Conservation (phyloP, 2,113 vertebrate genomes). For the Paedocypris sp. region DNA sequence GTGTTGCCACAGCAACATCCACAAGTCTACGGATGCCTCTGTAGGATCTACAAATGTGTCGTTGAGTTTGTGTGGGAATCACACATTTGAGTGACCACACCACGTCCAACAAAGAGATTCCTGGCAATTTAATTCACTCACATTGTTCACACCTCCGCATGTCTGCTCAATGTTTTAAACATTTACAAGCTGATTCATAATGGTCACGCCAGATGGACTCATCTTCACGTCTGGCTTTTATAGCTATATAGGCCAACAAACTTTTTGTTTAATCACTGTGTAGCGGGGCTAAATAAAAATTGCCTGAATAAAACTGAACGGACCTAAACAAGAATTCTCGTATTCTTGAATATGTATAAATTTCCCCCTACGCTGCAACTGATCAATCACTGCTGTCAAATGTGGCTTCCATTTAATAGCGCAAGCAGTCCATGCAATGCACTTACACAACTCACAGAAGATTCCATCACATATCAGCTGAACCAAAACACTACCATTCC, state of each 20-base stretch:
- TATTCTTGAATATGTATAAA: too few species aligned
- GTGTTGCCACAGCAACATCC: slow-evolving; percentile 64
- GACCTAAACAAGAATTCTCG: too few species aligned
- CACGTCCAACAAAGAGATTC: neutral
- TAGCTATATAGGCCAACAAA: neutral
- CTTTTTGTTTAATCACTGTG: neutral
- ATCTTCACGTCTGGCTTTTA: neutral
- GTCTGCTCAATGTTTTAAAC: neutral
- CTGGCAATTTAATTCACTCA: neutral
- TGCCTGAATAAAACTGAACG: too few species aligned
- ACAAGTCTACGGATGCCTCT: slow-evolving; percentile 37
- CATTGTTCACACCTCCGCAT: neutral
- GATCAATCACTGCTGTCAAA: neutral
- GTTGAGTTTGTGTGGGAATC: neutral
- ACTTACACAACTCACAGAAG: neutral
- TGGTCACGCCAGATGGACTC: neutral
- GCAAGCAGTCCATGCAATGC: neutral
- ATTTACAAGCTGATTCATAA: neutral
- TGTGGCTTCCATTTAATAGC: neutral
- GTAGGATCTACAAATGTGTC: neutral
- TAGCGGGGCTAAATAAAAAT: neutral
- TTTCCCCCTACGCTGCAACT: neutral
- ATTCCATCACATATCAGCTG: neutral
- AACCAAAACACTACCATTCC: too few species aligned
- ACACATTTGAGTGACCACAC: slow-evolving; percentile 8